Evolutionary conservation across 2,797 vertebrate species (phyloP).

Genomic region (Allenopithecus nigroviridis): DNA sequence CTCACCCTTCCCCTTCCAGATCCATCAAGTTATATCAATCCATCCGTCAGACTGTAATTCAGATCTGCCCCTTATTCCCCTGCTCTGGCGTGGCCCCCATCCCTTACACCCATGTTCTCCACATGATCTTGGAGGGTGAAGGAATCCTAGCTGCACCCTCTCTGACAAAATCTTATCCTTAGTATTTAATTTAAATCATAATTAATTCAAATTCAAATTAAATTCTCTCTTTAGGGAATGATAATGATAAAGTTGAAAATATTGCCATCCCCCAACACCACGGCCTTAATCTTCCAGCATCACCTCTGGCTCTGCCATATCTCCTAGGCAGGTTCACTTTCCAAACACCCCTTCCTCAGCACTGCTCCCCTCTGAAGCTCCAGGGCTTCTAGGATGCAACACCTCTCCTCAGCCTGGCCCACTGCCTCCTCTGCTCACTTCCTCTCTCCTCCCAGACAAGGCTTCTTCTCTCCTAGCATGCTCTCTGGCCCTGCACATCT

Average conservation of each 20-base stretch:
- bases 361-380: background rate
- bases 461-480: background rate
- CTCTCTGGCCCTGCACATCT: background rate
- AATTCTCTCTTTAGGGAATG: background rate
- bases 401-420: background rate
- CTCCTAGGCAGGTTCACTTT: background rate
- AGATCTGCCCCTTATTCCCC: too few species aligned
- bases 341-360: background rate
- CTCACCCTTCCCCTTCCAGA: too few species aligned
- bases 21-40: too few species aligned
- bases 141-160: too few species aligned
- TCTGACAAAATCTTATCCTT: too few species aligned
- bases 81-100: too few species aligned
- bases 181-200: too few species aligned
- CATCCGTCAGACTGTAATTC: too few species aligned
- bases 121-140: too few species aligned
- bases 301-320: background rate
- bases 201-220: background rate
- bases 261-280: background rate
- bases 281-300: background rate
- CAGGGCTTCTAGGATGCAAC: background rate
- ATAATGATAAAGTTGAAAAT: background rate
- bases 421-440: background rate
- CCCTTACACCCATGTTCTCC: too few species aligned
- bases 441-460: background rate